Evolutionary conservation across 2,113 vertebrate species (phyloP), one percentile per base, ranked within the genome.

Genomic region (Picathartes gymnocephalus): DNA sequence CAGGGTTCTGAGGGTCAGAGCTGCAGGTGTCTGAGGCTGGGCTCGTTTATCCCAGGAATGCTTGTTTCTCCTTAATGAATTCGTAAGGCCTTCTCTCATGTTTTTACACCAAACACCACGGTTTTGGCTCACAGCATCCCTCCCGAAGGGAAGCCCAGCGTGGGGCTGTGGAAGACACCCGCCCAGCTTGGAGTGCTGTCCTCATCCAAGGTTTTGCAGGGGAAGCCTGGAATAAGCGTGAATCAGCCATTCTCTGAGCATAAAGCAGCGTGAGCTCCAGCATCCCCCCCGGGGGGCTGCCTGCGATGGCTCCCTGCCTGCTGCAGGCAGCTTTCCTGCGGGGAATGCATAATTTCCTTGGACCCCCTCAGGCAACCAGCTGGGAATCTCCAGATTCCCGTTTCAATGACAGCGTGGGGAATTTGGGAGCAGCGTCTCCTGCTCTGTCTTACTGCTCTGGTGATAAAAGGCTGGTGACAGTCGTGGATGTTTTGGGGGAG

Each of bases 201-300:
- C 88, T 93, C 86, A 81, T 90, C 91, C 72, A 69, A 88, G 94
- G 86, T 80, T 96, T 76, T 90, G 60, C 82, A 61, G 66, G 84
- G 90, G 87, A 92, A 89, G 95, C 84, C 81, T 95, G 81, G 86
- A 13, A 66, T 66, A 22, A 71, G 69, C 27, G 7, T 94, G 95
- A 96, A 92, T 94, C 93, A 95, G 86, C 77, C 86, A 27, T 96
- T 96, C 91, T 81, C 56, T 1, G 42, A 94, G 68, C 76, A 66
- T 33, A 70, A 80, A 85, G 90, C 20, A 1, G 74, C 64, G 53
- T 0, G 54, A 88, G 74, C 88, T 89, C 70, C 88, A 15, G 28
- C 39, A 10, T 21, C 47, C 40, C 44, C 21, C 33, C 44, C 9
- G 13, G 27, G 33, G 72, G 69, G 51, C 15, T 71, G 76, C 48